Base-by-base conservation (phyloP, 2,888 invertebrate species). In the Steromphala cineraria region DNA sequence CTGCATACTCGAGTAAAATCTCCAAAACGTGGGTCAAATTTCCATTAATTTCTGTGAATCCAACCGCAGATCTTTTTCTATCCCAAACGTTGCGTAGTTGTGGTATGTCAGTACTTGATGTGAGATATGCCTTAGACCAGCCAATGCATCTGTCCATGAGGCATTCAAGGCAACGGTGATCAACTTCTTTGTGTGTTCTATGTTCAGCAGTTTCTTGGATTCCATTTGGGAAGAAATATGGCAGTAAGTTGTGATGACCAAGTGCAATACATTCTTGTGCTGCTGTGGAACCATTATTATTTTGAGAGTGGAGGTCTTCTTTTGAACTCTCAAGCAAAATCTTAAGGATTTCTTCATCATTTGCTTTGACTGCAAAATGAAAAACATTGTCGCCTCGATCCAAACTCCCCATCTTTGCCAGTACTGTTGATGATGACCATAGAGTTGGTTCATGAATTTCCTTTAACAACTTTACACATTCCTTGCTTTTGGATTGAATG, bases 131-230 rank as follows among this genome's bases (percentile, higher is more conserved):
- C 4, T 55, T 55, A 0, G 76, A 76, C 76, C 76, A 76, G 17
- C 76, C 76, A 55, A 76, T 31, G 28, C 76, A 76, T 28, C 53
- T 55, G n/a, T 76, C 76, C 4, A 76, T n/a, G 7, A 76, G 31
- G n/a, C 76, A 76, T 24, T 76, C 36, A n/a, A 31, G 31, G 31
- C 76, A 76, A 15, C n/a, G n/a, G 13, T 31, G 8, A 55, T 76
- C 76, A 24, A 55, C 55, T 17, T 31, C 55, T 13, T 15, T 31
- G 76, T 76, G 76, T 55, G 76, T 8, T 17, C 21, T 24, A 31
- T 76, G 76, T n/a, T 13, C 53, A 10, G 1, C 21, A 55, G 8
- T 28, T 17, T 15, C 17, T 28, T 31, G 76, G 24, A 53, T 5
- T 53, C 28, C 55, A 13, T 17, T 28, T 55, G 24, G 28, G 24